Evolutionary conservation across 2,888 invertebrate genomes (phyloP), one percentile per base, ranked within the genome.

Genomic region (Zele albiditarsus): DNA sequence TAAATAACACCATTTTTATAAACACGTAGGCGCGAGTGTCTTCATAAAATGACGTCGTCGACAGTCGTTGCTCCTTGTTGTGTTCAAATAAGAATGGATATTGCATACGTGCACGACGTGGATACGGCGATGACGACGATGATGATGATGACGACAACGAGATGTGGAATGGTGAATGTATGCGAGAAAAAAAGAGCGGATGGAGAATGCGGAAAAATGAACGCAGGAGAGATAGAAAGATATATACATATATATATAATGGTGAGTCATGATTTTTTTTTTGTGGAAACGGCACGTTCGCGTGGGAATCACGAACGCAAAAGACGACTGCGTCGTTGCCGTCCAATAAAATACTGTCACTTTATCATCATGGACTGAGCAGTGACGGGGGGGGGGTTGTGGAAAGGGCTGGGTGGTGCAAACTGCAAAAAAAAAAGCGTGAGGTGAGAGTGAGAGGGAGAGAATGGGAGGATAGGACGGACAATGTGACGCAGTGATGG

Each of bases 371-470:
- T 53, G 25, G 58, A 38, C 20, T 58, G n/a, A 69, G 66, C 20
- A 71, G 84, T 79, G 82, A 78, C 1, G 6, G 60, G 12, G 10
- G 8, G 20, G 23, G 20, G 6, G n/a, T 53, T 20, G 20, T 53
- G 23, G 20, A 53, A 4, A 53, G 20, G 20, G n/a, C n/a, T 53
- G 53, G 20, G 20, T 53, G 23, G 4, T 8, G 20, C n/a, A n/a
- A n/a, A 10, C n/a, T n/a, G n/a, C 16, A 53, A 67, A 23, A 73
- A 75, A 27, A 73, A 67, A 68, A 53, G 73, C 70, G 31, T 63
- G 75, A 76, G 70, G 80, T 75, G 84, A 80, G 82, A 78, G 53
- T 5, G 23, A 8, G 14, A 46, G 46, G 5, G 46, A 46, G n/a
- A 46, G 46, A 46, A 46, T 3, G 46, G 46, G 4, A n/a, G n/a